Percentiles rank a stretch among this genome's conserved stretches.
These are phyloP conservation scores for Chloropsis cyanopogon DNA, from an alignment of 2,113 vertebrate species.

Conservation along the genomic window DNA sequence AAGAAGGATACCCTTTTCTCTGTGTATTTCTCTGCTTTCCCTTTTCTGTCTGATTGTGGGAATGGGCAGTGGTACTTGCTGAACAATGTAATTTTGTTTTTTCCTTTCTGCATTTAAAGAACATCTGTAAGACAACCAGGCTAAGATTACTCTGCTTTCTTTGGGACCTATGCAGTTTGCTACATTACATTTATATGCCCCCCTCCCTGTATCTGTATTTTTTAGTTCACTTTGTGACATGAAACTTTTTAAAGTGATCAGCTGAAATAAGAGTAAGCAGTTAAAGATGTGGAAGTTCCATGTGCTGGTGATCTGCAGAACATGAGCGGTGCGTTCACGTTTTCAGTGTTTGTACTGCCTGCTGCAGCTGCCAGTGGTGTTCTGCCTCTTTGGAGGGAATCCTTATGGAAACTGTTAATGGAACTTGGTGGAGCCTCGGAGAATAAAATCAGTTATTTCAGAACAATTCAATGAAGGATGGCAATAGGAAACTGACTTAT, in stretches of 20 bases:
- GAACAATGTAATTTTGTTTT: background rate
- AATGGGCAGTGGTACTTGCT: background rate
- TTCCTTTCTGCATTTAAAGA: background rate
- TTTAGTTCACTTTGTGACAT: background rate
- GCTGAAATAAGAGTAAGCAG: background rate
- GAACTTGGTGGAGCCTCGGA: background rate
- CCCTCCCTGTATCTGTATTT: rapidly evolving
- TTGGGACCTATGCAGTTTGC: background rate
- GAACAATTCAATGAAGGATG: background rate
- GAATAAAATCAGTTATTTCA: background rate
- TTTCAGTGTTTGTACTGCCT: background rate
- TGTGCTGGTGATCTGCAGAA: background rate
- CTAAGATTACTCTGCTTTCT: background rate
- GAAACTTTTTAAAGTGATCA: background rate
- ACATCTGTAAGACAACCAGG: background rate
- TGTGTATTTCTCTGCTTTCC: background rate
- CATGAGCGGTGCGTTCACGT: rapidly evolving
- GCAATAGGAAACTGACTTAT: background rate
- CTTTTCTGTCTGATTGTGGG: background rate
- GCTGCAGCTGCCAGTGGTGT: background rate
- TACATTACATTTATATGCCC: background rate
- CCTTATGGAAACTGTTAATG: background rate
- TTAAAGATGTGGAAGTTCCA: background rate
- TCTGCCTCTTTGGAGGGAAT: background rate
- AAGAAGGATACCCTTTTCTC: background rate